phyloP scores from a whole-genome alignment of 2,888 invertebrate genomes.

The Blera fallax region DNA sequence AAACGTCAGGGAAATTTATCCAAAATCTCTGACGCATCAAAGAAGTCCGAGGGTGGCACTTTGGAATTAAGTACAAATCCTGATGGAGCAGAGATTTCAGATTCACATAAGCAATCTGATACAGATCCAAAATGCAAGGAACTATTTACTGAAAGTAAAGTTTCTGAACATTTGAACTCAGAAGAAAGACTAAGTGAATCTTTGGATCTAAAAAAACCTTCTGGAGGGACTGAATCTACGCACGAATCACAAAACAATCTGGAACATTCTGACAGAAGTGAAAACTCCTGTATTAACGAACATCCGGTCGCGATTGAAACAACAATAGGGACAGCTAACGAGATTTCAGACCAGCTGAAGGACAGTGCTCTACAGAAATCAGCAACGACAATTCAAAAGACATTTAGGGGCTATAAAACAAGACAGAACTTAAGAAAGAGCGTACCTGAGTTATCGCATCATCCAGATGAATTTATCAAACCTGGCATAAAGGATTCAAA shows the following conservation, averaged over 20 bases:
- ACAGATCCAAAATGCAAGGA: background rate
- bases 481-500: background rate
- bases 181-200: no score
- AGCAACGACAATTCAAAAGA: conserved; percentile 62
- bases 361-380: conserved; percentile 5
- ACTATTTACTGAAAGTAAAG: no score
- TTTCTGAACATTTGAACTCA: no score
- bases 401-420: conserved; percentile 58
- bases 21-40: no score
- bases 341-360: background rate
- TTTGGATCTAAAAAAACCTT: no score
- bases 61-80: no score
- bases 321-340: background rate
- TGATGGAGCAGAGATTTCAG: no score
- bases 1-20: background rate
- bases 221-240: background rate
- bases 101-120: background rate
- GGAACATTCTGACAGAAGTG: background rate
- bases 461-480: background rate
- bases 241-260: background rate
- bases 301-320: background rate
- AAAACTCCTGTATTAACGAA: background rate
- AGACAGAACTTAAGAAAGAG: conserved; percentile 16
- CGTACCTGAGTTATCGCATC: background rate
- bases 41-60: no score